These are phyloP conservation scores for Synodontis membranacea DNA, from an alignment of 2,113 vertebrate species.

Conservation along the genomic window DNA sequence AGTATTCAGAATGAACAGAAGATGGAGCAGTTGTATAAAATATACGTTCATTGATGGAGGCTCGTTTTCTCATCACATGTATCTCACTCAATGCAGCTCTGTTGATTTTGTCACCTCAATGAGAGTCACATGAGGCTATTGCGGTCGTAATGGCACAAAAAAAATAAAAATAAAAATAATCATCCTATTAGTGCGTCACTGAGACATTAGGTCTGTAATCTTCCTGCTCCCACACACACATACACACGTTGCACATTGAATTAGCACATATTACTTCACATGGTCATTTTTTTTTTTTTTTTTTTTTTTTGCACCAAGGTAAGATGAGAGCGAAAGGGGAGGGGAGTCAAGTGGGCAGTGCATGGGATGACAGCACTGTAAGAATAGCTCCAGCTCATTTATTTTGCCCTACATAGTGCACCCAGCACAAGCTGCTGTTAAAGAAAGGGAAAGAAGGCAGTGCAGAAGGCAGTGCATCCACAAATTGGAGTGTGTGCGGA, in stretches of 20 bases:
- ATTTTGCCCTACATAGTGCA: conserved; percentile 51
- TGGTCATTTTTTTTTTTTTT: conserved; percentile 18
- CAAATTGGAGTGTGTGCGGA: conserved; percentile 33
- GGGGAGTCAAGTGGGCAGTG: conserved; percentile 36
- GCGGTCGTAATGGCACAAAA: conserved; percentile 25
- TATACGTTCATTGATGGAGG: not conserved
- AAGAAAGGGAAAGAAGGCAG: conserved; percentile 39
- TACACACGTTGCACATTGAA: not conserved
- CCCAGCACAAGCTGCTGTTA: conserved; percentile 43
- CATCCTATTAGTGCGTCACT: conserved; percentile 11
- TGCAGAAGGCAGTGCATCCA: conserved; percentile 37
- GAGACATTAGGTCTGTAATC: conserved; percentile 25
- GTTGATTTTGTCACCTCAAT: conserved; percentile 30
- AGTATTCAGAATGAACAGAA: conserved; percentile 19
- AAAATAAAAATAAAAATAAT: no score
- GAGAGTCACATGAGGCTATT: conserved; percentile 27
- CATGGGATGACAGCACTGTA: conserved; percentile 30
- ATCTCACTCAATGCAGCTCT: conserved; percentile 3
- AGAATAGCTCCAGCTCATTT: conserved; percentile 53
- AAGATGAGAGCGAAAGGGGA: conserved; percentile 23
- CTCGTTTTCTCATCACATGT: not conserved
- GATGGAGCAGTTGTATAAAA: conserved; percentile 10
- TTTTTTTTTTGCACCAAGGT: conserved; percentile 11
- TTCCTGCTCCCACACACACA: not conserved
- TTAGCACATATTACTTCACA: not conserved